Evolutionary conservation across 2,113 vertebrate species (phyloP).

Genomic region (Takifugu flavidus): DNA sequence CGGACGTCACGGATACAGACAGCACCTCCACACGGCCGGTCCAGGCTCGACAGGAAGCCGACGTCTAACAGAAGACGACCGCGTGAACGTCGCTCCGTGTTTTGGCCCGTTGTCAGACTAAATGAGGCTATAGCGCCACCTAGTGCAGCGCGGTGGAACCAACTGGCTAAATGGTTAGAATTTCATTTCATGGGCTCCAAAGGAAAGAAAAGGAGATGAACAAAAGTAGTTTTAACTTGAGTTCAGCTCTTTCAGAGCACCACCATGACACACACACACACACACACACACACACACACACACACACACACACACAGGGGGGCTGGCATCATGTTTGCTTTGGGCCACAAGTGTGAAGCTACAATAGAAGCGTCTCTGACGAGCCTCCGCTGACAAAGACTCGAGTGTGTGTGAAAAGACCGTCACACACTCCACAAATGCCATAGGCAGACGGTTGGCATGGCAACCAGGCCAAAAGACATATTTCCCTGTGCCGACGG

Average conservation of each 20-base stretch:
- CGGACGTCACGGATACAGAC: too few relatives aligned
- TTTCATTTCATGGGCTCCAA: too few relatives aligned
- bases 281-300: conserved; percentile 18
- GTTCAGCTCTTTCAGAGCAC: conserved; percentile 17
- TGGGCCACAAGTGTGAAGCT: conserved; percentile 46
- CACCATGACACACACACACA: conserved; percentile 7
- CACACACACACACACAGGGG: conserved; percentile 15
- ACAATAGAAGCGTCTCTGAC: conserved; percentile 52
- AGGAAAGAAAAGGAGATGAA: too few relatives aligned
- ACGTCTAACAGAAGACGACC: too few relatives aligned
- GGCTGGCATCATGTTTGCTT: conserved; percentile 40
- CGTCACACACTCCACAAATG: conserved; percentile 42
- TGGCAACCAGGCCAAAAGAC: conserved; percentile 39
- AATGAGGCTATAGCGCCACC: too few relatives aligned
- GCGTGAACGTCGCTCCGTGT: too few relatives aligned
- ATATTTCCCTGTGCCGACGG: too few relatives aligned
- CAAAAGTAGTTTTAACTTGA: neutral
- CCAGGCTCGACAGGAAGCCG: too few relatives aligned
- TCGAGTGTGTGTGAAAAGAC: conserved; percentile 56
- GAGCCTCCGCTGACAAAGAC: conserved; percentile 52
- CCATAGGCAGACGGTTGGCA: conserved; percentile 48
- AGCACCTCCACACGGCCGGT: too few relatives aligned
- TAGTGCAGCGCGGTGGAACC: too few relatives aligned
- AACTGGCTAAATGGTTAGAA: too few relatives aligned
- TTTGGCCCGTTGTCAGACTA: too few relatives aligned